Percentiles rank a stretch among this genome's conserved stretches.
Conservation (phyloP, 2,113 vertebrate genomes). For the Canis aureus region DNA sequence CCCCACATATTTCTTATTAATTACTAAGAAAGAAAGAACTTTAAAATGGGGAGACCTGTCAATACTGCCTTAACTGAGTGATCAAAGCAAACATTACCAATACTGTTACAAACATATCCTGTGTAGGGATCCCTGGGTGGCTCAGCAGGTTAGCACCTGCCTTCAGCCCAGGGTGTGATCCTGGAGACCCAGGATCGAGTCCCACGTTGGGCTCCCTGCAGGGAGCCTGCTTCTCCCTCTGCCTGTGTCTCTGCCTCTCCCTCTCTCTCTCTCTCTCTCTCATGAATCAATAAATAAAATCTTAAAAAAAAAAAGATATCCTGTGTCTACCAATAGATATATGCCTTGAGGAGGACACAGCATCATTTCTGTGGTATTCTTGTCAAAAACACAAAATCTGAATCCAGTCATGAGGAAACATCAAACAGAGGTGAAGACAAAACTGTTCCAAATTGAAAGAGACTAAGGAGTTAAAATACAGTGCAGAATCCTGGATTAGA, state of each 20-base stretch:
- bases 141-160: too few relatives aligned
- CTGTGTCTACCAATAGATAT: neutral
- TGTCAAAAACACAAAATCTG: neutral
- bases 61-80: neutral
- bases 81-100: neutral
- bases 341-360: neutral
- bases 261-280: too few relatives aligned
- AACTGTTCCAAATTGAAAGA: neutral
- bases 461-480: neutral
- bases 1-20: neutral
- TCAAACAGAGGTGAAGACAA: neutral
- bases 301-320: neutral
- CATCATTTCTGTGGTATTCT: neutral
- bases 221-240: too few relatives aligned
- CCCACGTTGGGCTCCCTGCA: too few relatives aligned
- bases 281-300: too few relatives aligned
- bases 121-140: neutral
- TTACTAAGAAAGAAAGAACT: neutral
- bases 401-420: neutral
- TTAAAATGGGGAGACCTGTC: neutral
- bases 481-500: neutral
- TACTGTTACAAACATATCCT: neutral
- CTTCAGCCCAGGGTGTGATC: too few relatives aligned
- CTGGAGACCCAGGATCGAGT: too few relatives aligned
- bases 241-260: too few relatives aligned